Percentiles rank a stretch among this genome's conserved stretches.
phyloP scores from a whole-genome alignment of 2,797 vertebrate genomes.

The Takifugu ocellatus region DNA sequence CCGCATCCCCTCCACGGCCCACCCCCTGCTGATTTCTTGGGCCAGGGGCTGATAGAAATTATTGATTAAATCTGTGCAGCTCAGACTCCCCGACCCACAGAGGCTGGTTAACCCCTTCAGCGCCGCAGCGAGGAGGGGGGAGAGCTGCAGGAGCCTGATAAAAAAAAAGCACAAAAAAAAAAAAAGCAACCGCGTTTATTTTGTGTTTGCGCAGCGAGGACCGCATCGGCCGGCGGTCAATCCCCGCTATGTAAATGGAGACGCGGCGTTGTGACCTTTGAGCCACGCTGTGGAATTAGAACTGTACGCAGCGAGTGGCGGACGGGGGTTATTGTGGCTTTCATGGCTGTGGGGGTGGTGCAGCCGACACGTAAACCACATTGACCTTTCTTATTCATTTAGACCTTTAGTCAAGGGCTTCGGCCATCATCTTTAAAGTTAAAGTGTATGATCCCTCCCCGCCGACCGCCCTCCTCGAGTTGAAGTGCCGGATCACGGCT shows the following conservation, averaged over 20 bases:
- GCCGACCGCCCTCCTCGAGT: conserved; percentile 45
- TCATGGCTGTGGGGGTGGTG: conserved; percentile 59
- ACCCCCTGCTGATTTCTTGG: conserved; percentile 82
- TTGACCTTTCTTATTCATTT: conserved; percentile 76
- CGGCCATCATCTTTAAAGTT: conserved; percentile 75
- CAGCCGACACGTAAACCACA: conserved; percentile 65
- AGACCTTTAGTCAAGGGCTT: conserved; percentile 78
- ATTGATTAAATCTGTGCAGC: conserved; percentile 89
- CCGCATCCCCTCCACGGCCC: conserved; percentile 51
- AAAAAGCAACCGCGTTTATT: conserved; percentile 17
- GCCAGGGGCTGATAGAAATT: conserved; percentile 90
- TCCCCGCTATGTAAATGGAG: conserved; percentile 55
- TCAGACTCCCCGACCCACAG: conserved; percentile 81
- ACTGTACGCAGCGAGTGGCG: conserved; percentile 43
- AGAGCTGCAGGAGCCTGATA: conserved; percentile 13
- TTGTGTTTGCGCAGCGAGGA: conserved; percentile 9
- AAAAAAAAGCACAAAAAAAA: conserved; percentile 12
- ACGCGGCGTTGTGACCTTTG: conserved; percentile 55
- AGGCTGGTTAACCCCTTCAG: conserved; percentile 84
- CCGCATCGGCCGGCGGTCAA: conserved; percentile 15
- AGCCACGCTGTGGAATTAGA: conserved; percentile 22
- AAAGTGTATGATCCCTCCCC: conserved; percentile 62
- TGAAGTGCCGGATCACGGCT: conserved; percentile 63
- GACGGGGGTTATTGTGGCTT: conserved; percentile 54
- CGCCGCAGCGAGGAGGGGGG: conserved; percentile 27